phyloP scores from a whole-genome alignment of 2,797 vertebrate species.

The Masticophis lateralis region DNA sequence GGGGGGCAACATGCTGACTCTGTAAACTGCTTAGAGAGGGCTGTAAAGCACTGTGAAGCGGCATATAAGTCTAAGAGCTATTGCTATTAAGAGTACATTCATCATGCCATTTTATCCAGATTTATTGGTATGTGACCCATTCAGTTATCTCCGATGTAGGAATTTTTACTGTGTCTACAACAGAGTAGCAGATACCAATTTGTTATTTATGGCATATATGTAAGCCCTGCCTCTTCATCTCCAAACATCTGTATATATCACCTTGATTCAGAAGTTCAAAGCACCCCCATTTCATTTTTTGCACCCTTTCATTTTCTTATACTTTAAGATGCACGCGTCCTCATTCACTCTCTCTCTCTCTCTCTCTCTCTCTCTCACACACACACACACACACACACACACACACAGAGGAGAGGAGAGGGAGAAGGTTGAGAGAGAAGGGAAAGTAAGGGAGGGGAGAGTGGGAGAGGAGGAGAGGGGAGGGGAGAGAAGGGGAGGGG shows the following conservation, averaged over 20 bases:
- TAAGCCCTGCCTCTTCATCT: not conserved
- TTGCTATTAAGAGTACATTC: no score
- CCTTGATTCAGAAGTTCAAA: not conserved
- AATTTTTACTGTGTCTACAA: not conserved
- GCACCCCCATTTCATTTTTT: not conserved
- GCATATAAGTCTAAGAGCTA: no score
- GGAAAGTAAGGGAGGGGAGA: no score
- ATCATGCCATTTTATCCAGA: not conserved
- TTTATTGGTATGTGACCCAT: not conserved
- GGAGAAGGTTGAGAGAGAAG: no score
- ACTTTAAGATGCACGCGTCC: not conserved
- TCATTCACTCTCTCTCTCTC: no score
- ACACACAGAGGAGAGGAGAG: not conserved
- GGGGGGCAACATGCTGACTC: no score
- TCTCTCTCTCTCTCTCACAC: no score
- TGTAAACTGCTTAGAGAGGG: no score
- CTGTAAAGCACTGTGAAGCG: no score
- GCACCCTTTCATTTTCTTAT: not conserved
- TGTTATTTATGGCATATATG: not conserved
- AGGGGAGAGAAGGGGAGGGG: not conserved
- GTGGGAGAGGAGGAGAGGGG: not conserved
- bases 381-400: not conserved
- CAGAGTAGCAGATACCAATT: not conserved
- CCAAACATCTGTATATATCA: not conserved
- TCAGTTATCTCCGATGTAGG: not conserved